Evolutionary conservation across 2,113 vertebrate genomes (phyloP), one percentile per base, ranked within the genome.

Genomic region (Seriola aureovittata): DNA sequence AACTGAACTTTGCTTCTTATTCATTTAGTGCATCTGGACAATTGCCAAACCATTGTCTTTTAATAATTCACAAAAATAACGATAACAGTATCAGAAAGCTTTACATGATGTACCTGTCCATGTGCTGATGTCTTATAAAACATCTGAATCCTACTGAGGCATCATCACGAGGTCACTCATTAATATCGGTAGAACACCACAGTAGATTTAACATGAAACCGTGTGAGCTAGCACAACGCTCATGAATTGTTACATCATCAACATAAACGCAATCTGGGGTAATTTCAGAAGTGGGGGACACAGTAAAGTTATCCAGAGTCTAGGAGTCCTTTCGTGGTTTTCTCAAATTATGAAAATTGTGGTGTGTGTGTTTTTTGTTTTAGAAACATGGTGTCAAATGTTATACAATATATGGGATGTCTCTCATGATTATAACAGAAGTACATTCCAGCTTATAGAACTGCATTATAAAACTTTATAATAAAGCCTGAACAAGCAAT

Each of bases 1-100:
- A 34, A 52, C 17, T 75, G 71, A 85, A 75, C 82, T 75, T 75
- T 75, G 59, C 4, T 42, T 50, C 14, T 66, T 55, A 3, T 10
- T 36, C 13, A 32, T 42, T 16, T 1, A 11, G 12, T 74, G 42
- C 21, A 10, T 21, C 25, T 66, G 11, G 21, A n/a, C 8, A 11
- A n/a, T 5, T 7, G 21, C 63, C 42, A 46, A 36, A 50, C 9
- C 40, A 50, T 32, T 65, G 14, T 14, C 54, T 8, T 62, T 29
- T 17, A 60, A 73, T 78, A 21, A 73, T 73, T 78, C 19, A 62
- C 66, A 57, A 57, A 46, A 66, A 58, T 34, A 59, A 50, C 12
- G 13, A 68, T 76, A 58, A 46, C 40, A 21, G 25, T 50, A 10
- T 44, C 25, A 32, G 50, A 38, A 38, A 62, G 12, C 6, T 36